A percentile compares a stretch with the other conserved stretches of the same genome.
These are phyloP conservation scores for Mesocentrotus franciscanus DNA, from an alignment of 53 echinoderm and acorn worm species.

Conservation along the genomic window DNA sequence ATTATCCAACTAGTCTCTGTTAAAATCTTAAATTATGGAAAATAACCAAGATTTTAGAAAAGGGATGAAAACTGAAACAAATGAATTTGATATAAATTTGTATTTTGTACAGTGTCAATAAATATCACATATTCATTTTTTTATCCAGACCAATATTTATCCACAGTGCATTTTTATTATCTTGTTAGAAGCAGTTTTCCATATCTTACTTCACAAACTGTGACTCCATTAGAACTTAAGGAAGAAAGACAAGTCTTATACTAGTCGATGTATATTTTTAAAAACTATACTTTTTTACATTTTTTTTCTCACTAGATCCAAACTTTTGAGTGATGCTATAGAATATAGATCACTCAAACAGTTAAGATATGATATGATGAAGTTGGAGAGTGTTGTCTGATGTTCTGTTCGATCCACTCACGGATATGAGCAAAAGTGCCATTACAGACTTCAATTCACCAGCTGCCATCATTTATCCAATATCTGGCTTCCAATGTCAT, in stretches of 20 bases:
- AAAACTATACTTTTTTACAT: no score
- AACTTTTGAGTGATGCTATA: no score
- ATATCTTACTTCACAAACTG: neutral
- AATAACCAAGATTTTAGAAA: neutral
- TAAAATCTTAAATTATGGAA: neutral
- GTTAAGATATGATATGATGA: no score
- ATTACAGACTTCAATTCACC: conserved; percentile 24
- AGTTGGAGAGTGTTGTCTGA: no score
- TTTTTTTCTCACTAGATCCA: no score
- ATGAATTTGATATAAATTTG: neutral
- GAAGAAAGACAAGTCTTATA: neutral
- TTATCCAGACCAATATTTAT: neutral
- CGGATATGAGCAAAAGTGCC: neutral
- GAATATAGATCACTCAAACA: no score
- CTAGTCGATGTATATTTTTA: no score
- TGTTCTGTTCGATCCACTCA: neutral
- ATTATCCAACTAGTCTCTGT: neutral
- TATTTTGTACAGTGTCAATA: neutral
- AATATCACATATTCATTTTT: neutral
- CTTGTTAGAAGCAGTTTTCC: neutral
- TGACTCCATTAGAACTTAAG: neutral
- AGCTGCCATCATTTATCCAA: neutral
- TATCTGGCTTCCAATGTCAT: neutral
- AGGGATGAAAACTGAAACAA: neutral
- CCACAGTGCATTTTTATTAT: neutral